Base-by-base conservation (phyloP, 2,113 vertebrate species). In the Gorsachius goisagi region DNA sequence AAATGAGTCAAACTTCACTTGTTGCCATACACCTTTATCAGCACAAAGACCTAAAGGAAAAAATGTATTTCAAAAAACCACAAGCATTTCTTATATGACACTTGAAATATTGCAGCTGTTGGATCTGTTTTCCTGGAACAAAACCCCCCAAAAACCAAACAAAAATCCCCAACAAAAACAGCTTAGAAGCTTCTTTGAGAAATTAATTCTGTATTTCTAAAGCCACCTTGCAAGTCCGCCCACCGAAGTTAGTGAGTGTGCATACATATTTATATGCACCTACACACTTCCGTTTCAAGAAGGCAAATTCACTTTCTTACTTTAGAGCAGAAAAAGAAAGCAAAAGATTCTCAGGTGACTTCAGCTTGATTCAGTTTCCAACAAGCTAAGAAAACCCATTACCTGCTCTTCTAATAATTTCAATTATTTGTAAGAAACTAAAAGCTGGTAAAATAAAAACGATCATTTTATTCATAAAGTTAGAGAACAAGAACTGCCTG, bases 201-300 rank as follows among this genome's bases (percentile, higher is more conserved):
- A 94, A 73, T 89, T 88, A 82, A 66, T 89, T 77, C 41, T 72
- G 30, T 49, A 74, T 88, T 87, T 91, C 49, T 87, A 93, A 88
- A 89, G 63, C 81, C 56, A 89, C 81, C 81, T 85, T 92, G 37
- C 96, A 91, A 95, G 87, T 93, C 78, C 63, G 6, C 96, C 91
- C 91, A 97, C 93, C 7, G 0, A 90, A 69, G 81, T 69, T 41
- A 88, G 64, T 76, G 80, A 95, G 66, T 18, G 39, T 80, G 84
- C 94, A 95, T 96, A 85, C 74, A 92, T 95, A 95, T 95, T 95
- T 92, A 96, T 95, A 85, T 0, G 22, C 66, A 88, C 89, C 95
- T 93, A 96, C 92, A 66, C 59, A 62, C 44, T 91, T 96, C 87
- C 67, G 13, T 44, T 87, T 59, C 75, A 92, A 78, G 69, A 91